These are phyloP conservation scores for Glomeris maerens DNA, from an alignment of 1,140 invertebrate species.

Conservation along the genomic window DNA sequence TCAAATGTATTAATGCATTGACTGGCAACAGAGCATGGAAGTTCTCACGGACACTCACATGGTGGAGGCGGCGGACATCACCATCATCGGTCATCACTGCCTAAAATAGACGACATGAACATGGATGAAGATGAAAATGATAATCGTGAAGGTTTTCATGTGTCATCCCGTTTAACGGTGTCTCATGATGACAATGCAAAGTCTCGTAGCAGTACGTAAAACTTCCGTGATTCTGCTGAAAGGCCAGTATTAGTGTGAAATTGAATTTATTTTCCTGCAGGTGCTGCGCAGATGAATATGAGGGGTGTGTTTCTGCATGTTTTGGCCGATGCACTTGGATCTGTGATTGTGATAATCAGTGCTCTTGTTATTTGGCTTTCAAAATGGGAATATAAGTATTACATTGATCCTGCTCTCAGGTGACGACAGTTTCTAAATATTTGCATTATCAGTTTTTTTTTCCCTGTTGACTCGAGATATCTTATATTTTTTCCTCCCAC, in stretches of 20 bases:
- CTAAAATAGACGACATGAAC: constrained; percentile 4
- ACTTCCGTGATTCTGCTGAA: background rate
- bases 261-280: background rate
- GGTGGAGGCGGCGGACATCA: too few species aligned
- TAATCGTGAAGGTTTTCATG: constrained; percentile 6
- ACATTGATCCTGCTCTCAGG: constrained; percentile 88
- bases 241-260: background rate
- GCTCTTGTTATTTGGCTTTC: constrained; percentile 78
- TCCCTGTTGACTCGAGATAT: constrained; percentile 6
- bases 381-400: constrained; percentile 56
- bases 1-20: constrained; percentile 8
- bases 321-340: constrained; percentile 84
- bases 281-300: constrained; percentile 80
- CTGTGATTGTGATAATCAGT: constrained; percentile 90
- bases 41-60: constrained; percentile 21
- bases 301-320: constrained; percentile 94
- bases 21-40: constrained; percentile 38
- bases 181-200: too few species aligned
- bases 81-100: background rate
- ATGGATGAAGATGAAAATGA: constrained; percentile 5
- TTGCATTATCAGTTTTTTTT: constrained; percentile 2
- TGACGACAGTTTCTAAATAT: constrained; percentile 17
- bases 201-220: too few species aligned
- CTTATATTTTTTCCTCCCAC: constrained; percentile 21
- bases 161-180: too few species aligned